Evolutionary conservation across 2,113 vertebrate species (phyloP).

Genomic region (Cryptotis parvus): DNA sequence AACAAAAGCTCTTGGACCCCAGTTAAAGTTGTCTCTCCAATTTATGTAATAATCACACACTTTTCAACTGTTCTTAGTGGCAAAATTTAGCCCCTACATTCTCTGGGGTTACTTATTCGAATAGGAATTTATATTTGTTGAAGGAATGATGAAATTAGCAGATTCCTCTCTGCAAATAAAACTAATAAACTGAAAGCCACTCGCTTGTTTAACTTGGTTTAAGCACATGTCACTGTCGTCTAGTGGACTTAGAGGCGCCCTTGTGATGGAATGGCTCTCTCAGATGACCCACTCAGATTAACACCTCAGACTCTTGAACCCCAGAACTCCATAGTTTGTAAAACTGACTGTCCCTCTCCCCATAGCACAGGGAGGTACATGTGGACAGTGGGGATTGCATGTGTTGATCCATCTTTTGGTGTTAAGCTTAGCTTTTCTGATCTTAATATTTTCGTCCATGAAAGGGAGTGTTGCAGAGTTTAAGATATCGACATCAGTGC

Average conservation of each 20-base stretch:
- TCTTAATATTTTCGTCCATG: neutral
- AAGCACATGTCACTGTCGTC: neutral
- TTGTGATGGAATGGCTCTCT: neutral
- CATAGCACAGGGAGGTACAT: neutral
- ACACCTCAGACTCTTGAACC: neutral
- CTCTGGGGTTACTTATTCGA: neutral
- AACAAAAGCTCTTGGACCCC: neutral
- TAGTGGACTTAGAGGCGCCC: neutral
- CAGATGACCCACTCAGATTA: neutral
- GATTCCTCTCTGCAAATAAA: neutral
- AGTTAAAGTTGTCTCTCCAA: neutral
- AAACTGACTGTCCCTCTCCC: neutral
- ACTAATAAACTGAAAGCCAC: neutral
- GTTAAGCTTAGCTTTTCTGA: neutral
- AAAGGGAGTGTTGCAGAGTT: neutral
- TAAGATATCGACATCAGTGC: neutral
- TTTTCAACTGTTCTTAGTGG: neutral
- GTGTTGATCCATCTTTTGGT: neutral
- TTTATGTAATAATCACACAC: neutral
- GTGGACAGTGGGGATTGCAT: neutral
- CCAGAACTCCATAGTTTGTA: neutral
- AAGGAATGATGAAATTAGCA: neutral
- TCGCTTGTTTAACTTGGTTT: neutral
- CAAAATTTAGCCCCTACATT: slow-evolving; percentile 1
- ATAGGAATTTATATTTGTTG: neutral